Evolutionary conservation across 2,888 invertebrate genomes (phyloP).

Genomic region (Drosophila mercatorum): DNA sequence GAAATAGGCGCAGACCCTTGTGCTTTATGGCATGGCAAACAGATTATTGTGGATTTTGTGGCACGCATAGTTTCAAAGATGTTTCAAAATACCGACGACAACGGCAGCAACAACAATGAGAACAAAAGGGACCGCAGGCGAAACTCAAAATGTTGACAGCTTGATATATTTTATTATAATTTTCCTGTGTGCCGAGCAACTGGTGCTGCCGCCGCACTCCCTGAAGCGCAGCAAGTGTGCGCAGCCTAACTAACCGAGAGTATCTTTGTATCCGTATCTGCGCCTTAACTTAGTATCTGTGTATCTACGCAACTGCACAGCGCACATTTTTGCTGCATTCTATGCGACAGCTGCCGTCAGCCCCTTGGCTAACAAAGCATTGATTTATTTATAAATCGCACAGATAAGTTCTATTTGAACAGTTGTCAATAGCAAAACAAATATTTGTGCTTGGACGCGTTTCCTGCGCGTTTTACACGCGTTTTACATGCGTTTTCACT

Average conservation of each 20-base stretch:
- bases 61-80: constrained; percentile 72
- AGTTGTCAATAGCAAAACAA: constrained; percentile 67
- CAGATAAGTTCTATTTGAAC: constrained; percentile 67
- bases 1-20: constrained; percentile 32
- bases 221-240: constrained; percentile 45
- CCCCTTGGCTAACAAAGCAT: constrained; percentile 36
- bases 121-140: constrained; percentile 64
- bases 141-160: constrained; percentile 76
- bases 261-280: constrained; percentile 27
- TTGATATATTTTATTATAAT: constrained; percentile 81
- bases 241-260: constrained; percentile 32
- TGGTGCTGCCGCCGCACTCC: constrained; percentile 7
- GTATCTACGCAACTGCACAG: constrained; percentile 25
- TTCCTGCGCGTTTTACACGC: constrained; percentile 26
- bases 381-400: constrained; percentile 75
- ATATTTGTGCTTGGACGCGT: constrained; percentile 32
- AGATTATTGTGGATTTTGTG: constrained; percentile 78
- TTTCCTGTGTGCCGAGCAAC: constrained; percentile 51
- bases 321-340: constrained; percentile 50
- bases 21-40: constrained; percentile 62
- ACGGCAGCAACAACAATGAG: constrained; percentile 47
- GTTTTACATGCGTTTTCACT: constrained; percentile 31
- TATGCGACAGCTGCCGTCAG: constrained; percentile 30
- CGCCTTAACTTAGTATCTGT: constrained; percentile 22
- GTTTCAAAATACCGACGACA: constrained; percentile 75